Evolutionary conservation across 92 coral and sea anemone species (phyloP), one percentile per base, ranked within the genome.

Genomic region (Palythoa heliodiscus): DNA sequence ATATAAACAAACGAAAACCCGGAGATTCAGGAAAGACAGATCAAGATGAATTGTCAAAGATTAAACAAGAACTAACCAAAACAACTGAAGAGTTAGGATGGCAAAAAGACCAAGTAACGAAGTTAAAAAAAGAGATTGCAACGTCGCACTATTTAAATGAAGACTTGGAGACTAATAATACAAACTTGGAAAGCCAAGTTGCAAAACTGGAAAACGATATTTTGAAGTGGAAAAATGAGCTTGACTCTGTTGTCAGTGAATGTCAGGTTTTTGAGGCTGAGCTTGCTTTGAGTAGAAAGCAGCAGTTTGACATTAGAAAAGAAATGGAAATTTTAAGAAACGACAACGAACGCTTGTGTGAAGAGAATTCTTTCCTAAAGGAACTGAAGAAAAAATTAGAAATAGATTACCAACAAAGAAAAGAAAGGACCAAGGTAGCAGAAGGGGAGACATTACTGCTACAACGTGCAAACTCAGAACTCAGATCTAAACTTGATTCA

Each of bases 41-140:
- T 14, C 76, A 43, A 43, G 50, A 82, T 12, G 95, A 94, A 38
- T 24, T 87, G 4, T 73, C 84, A 7, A 90, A 91, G 39, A 24
- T 80, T 40, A 76, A 85, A 39, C 64, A 83, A 17, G 87, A 78
- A 20, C 80, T 88, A 16, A 82, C 83, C 7, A 85, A 85, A 22
- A 64, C 86, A 15, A 61, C 83, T 17, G 87, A 88, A 17, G 98
- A 94, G 52, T 86, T 94, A 23, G 91, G 92, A n/a, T 85, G 85
- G 78, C 87, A 89, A 80, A 82, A 87, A 29, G 88, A 90, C 55
- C 88, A 88, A 71, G 79, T 90, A 53, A 74, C 79, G 14, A 89
- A 86, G 17, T 90, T 94, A 17, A 89, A 92, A 79, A 94, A 92
- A 50, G 95, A 94, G 64, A 79, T 94, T 7, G 91, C 87, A 82